Evolutionary conservation across 2,888 invertebrate species (phyloP).

Genomic region (Thumatha senex): DNA sequence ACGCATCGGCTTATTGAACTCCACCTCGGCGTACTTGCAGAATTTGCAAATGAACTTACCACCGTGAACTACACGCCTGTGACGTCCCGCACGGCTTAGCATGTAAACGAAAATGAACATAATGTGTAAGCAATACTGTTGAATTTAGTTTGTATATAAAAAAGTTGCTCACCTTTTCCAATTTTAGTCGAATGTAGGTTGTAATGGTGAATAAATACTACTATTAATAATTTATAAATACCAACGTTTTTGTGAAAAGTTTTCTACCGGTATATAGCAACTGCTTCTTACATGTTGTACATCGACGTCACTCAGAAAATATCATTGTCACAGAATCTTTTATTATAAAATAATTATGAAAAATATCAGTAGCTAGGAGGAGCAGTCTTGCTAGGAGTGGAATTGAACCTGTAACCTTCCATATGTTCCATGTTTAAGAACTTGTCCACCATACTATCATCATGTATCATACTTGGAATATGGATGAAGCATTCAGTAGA

Average conservation of each 20-base stretch:
- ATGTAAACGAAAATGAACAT: constrained; percentile 3
- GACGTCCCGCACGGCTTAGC: neutral
- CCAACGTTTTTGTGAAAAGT: neutral
- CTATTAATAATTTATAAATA: neutral
- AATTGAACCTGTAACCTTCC: neutral
- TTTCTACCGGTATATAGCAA: neutral
- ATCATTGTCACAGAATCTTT: too few species aligned
- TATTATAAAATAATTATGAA: too few species aligned
- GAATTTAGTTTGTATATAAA: neutral
- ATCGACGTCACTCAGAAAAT: constrained; percentile 10
- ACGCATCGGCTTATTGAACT: constrained; percentile 92
- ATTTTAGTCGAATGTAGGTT: neutral
- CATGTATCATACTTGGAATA: too few species aligned
- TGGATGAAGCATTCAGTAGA: too few species aligned
- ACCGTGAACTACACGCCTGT: constrained; percentile 55
- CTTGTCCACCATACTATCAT: too few species aligned
- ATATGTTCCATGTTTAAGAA: too few species aligned
- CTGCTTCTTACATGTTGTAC: constrained; percentile 9
- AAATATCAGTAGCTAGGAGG: neutral
- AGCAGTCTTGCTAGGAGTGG: neutral
- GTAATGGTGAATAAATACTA: neutral
- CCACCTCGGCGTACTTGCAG: constrained; percentile 88
- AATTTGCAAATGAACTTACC: constrained; percentile 77
- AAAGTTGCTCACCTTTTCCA: neutral
- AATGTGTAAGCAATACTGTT: neutral